Conservation (phyloP, 2,113 vertebrate genomes). For the Mugil cephalus region DNA sequence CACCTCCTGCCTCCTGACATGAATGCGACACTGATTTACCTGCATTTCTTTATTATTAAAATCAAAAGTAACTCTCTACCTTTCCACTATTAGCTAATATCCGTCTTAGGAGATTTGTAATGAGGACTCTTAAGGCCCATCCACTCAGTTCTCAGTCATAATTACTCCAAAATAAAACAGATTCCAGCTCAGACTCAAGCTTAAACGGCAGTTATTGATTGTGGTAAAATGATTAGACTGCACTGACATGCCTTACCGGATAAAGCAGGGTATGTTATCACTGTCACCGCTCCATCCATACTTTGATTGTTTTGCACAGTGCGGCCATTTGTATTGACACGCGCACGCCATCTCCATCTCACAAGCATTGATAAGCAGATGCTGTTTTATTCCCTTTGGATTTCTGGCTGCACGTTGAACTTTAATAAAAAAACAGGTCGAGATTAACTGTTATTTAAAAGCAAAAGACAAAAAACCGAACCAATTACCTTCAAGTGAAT, state of each 20-base stretch:
- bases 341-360: slow-evolving; percentile 45
- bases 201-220: slow-evolving; percentile 70
- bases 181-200: slow-evolving; percentile 47
- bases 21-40: slow-evolving; percentile 34
- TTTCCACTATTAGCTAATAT: slow-evolving; percentile 21
- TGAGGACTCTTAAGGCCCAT: slow-evolving; percentile 14
- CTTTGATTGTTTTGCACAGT: slow-evolving; percentile 50
- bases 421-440: slow-evolving; percentile 2
- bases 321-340: slow-evolving; percentile 46
- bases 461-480: slow-evolving; percentile 39
- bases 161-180: slow-evolving; percentile 38
- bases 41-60: slow-evolving; percentile 22
- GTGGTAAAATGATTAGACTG: slow-evolving; percentile 49
- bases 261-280: slow-evolving; percentile 43
- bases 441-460: slow-evolving; percentile 17
- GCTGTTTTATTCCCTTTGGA: slow-evolving; percentile 11
- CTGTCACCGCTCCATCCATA: slow-evolving; percentile 33
- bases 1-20: slow-evolving; percentile 18
- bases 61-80: slow-evolving; percentile 24
- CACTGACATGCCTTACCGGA: slow-evolving; percentile 27
- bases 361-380: slow-evolving; percentile 36
- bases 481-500: slow-evolving; percentile 54
- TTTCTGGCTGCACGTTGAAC: background rate
- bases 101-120: slow-evolving; percentile 33
- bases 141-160: slow-evolving; percentile 18